Conservation (phyloP, 2,797 vertebrate species). For the Alectoris magna region DNA sequence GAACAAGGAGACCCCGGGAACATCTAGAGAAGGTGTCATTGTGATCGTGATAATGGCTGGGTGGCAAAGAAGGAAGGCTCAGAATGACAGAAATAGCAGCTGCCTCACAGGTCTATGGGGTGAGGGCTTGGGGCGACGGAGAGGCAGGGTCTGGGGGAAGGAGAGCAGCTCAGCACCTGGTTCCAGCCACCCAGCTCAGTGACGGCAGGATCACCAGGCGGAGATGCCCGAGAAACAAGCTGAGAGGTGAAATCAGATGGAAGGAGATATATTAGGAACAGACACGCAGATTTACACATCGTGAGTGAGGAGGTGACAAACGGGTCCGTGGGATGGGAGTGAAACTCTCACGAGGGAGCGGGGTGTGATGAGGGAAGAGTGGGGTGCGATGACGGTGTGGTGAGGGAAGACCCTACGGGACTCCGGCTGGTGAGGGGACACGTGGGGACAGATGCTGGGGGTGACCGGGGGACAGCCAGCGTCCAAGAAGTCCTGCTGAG, state of each 20-base stretch:
- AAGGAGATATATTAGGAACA: constrained; percentile 60
- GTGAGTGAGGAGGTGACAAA: constrained; percentile 65
- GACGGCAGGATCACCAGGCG: constrained; percentile 51
- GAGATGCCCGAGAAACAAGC: constrained; percentile 56
- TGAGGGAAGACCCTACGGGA: constrained; percentile 35
- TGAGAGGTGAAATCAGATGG: constrained; percentile 65
- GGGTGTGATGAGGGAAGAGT: constrained; percentile 7
- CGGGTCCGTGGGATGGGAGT: constrained; percentile 50
- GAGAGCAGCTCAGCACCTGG: neutral
- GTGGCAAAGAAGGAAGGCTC: neutral
- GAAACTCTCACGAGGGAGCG: constrained; percentile 42
- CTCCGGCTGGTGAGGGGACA: neutral
- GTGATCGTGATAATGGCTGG: neutral
- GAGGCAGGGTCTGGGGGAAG: neutral
- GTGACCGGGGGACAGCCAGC: neutral
- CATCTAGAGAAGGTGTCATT: neutral
- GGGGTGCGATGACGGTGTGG: neutral
- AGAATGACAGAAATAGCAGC: neutral
- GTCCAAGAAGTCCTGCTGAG: neutral
- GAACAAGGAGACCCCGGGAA: neutral
- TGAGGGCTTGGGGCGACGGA: rapidly evolving
- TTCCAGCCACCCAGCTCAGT: constrained; percentile 34
- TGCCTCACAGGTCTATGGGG: neutral
- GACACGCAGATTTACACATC: constrained; percentile 52
- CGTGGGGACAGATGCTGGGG: neutral